Percentiles rank a stretch among this genome's conserved stretches.
Evolutionary conservation across 2,113 vertebrate genomes (phyloP).

Genomic region (Dissostichus mawsoni): DNA sequence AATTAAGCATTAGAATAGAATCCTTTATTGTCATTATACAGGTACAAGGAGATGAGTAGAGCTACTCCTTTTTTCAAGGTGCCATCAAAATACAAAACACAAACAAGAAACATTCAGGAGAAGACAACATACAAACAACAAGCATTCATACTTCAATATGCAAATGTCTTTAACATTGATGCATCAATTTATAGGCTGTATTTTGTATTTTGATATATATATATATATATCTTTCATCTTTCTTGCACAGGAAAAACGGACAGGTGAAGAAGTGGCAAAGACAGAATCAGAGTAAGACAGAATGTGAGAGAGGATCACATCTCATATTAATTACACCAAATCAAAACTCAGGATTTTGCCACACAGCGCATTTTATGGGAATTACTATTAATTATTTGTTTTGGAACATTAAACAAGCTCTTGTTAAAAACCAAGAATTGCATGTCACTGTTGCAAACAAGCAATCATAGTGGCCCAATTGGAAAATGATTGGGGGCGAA

Average conservation of each 20-base stretch:
- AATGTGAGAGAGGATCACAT: not conserved
- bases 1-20: not conserved
- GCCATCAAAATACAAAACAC: no score
- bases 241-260: not conserved
- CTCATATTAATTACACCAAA: not conserved
- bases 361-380: not conserved
- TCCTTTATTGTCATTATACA: not conserved
- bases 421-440: not conserved
- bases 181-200: no score
- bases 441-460: not conserved
- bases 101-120: no score
- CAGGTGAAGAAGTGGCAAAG: not conserved
- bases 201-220: no score
- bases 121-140: no score
- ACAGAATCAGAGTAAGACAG: not conserved
- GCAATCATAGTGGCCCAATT: not conserved
- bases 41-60: no score
- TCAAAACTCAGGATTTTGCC: not conserved
- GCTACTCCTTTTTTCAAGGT: no score
- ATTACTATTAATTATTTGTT: not conserved
- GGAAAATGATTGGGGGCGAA: not conserved
- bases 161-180: no score
- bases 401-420: not conserved
- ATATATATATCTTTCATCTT: no score
- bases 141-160: no score